These are phyloP conservation scores for Sinohyriopsis cumingii DNA, from an alignment of 2,888 invertebrate genomes.

Conservation along the genomic window DNA sequence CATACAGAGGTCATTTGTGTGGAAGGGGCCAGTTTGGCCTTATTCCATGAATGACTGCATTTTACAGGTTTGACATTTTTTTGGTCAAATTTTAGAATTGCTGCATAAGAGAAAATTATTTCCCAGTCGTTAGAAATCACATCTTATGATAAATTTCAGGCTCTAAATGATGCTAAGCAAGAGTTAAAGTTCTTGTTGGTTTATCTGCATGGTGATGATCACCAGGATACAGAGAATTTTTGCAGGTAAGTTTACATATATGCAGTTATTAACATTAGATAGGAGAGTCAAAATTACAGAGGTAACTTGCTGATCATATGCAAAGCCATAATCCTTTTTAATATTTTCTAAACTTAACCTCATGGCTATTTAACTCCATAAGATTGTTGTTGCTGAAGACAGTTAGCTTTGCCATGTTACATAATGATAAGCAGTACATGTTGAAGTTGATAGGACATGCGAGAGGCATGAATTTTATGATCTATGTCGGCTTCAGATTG, in stretches of 20 bases:
- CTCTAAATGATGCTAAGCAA: conserved; percentile 94
- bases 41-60: too few relatives aligned
- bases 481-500: too few relatives aligned
- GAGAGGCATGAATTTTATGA: too few relatives aligned
- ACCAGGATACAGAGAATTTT: conserved; percentile 85
- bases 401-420: conserved; percentile 3
- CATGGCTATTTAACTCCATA: too few relatives aligned
- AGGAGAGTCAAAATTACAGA: neutral
- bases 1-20: too few relatives aligned
- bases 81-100: too few relatives aligned
- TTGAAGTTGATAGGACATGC: too few relatives aligned
- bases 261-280: neutral
- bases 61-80: too few relatives aligned
- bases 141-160: conserved; percentile 71
- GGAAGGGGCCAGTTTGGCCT: too few relatives aligned
- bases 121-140: neutral
- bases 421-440: too few relatives aligned
- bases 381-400: neutral
- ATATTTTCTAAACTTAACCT: too few relatives aligned
- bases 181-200: conserved; percentile 94
- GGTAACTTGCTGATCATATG: neutral
- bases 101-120: too few relatives aligned
- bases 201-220: conserved; percentile 92
- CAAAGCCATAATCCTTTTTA: neutral
- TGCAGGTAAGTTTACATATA: conserved; percentile 78